Conservation (phyloP, 2,888 invertebrate genomes). For the Nephrotoma flavescens region DNA sequence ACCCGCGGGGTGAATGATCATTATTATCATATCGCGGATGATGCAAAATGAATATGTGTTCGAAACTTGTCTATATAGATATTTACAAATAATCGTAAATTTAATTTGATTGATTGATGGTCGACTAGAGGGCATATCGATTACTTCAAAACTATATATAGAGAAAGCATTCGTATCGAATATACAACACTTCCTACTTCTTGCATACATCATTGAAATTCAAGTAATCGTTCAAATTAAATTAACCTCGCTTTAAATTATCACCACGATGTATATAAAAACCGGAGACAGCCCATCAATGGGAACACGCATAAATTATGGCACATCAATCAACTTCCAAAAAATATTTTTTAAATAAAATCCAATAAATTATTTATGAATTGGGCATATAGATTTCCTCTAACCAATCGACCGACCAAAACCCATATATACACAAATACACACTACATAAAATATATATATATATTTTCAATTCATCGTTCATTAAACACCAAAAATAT, state of each 20-base stretch:
- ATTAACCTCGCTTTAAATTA: background rate
- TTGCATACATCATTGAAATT: background rate
- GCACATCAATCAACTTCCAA: background rate
- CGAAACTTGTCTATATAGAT: background rate
- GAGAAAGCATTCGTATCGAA: background rate
- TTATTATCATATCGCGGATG: background rate
- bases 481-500: background rate
- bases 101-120: background rate
- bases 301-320: background rate
- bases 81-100: background rate
- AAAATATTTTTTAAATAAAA: background rate
- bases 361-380: background rate
- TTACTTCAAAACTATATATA: background rate
- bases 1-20: background rate
- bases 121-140: background rate
- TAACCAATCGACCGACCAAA: background rate
- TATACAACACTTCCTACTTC: background rate
- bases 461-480: background rate
- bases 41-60: background rate
- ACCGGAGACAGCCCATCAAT: background rate
- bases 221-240: background rate
- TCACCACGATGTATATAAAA: background rate
- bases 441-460: background rate
- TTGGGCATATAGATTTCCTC: background rate
- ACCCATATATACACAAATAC: background rate